Conservation (phyloP, 2,113 vertebrate species). For the Myanophis thanlyinensis region DNA sequence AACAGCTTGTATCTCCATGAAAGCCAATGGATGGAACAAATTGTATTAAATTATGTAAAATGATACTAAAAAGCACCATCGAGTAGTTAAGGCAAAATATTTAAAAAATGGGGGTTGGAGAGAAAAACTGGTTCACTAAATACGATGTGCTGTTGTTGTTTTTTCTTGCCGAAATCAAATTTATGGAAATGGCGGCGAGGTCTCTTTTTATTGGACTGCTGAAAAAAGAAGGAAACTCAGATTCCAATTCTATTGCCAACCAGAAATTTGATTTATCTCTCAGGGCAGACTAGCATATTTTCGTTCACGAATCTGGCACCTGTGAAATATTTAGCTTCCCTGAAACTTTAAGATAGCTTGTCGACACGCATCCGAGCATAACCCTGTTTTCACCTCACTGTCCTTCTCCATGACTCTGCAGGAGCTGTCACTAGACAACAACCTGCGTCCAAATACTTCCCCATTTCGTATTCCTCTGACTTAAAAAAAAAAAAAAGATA, state of each 20-base stretch:
- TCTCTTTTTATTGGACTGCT: conserved; percentile 45
- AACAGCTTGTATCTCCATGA: conserved; percentile 87
- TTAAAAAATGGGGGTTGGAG: conserved; percentile 45
- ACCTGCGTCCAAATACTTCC: conserved; percentile 62
- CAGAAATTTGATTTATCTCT: conserved; percentile 61
- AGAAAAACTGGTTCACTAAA: conserved; percentile 71
- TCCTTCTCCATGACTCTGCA: conserved; percentile 42
- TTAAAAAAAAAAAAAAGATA: neutral
- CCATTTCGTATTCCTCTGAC: conserved; percentile 38
- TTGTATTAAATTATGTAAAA: conserved; percentile 89
- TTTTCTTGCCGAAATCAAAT: conserved; percentile 53
- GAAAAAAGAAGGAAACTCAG: conserved; percentile 51
- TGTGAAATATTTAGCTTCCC: conserved; percentile 71
- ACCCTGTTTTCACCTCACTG: conserved; percentile 52
- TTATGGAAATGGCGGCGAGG: conserved; percentile 22
- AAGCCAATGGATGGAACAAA: conserved; percentile 87
- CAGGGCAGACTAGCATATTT: conserved; percentile 67
- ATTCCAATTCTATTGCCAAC: conserved; percentile 40
- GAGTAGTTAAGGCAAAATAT: conserved; percentile 67
- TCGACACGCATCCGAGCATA: conserved; percentile 45
- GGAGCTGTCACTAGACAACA: conserved; percentile 57
- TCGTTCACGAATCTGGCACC: conserved; percentile 66
- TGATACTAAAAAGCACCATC: conserved; percentile 80
- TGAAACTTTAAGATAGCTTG: conserved; percentile 54
- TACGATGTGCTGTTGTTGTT: conserved; percentile 41